Conservation (phyloP, 1,140 invertebrate species). For the Drosophila busckii region DNA sequence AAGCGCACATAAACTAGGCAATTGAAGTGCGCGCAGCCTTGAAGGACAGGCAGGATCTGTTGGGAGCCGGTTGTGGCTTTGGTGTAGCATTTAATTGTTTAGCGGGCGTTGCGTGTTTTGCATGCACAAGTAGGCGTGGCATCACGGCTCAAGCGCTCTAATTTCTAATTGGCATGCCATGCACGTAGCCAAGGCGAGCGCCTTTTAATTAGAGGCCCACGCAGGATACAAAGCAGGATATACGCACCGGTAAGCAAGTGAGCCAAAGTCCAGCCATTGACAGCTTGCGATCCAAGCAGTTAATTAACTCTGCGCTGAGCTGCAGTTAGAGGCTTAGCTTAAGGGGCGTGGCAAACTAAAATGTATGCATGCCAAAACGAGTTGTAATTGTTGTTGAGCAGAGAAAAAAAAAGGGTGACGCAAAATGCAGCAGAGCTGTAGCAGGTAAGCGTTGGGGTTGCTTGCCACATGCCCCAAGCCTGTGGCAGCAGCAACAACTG, state of each 20-base stretch:
- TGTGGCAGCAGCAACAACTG: too few relatives aligned
- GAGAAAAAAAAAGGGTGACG: not conserved
- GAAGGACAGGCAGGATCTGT: conserved; percentile 29
- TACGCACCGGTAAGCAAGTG: too few relatives aligned
- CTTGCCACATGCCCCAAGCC: conserved; percentile 1
- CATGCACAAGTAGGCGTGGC: conserved; percentile 34
- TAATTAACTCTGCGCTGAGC: conserved; percentile 58
- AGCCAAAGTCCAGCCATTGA: too few relatives aligned
- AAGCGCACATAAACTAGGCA: conserved; percentile 9
- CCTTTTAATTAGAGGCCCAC: conserved; percentile 62
- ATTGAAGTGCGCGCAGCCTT: not conserved
- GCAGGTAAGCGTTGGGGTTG: too few relatives aligned
- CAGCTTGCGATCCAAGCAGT: conserved; percentile 23
- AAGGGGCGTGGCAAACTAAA: not conserved
- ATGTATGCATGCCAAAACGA: conserved; percentile 5
- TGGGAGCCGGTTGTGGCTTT: conserved; percentile 33
- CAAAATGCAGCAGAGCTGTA: not conserved
- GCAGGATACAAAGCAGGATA: conserved; percentile 22
- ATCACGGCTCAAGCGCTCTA: conserved; percentile 22
- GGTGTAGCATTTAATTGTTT: conserved; percentile 59
- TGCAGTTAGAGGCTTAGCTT: conserved; percentile 6
- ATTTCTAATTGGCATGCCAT: conserved; percentile 57
- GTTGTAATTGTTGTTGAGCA: conserved; percentile 19
- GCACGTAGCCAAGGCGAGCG: conserved; percentile 51
- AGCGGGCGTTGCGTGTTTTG: conserved; percentile 60